These are phyloP conservation scores for Sternarchorhynchus goeldii DNA, from an alignment of 2,797 vertebrate genomes.

Conservation along the genomic window DNA sequence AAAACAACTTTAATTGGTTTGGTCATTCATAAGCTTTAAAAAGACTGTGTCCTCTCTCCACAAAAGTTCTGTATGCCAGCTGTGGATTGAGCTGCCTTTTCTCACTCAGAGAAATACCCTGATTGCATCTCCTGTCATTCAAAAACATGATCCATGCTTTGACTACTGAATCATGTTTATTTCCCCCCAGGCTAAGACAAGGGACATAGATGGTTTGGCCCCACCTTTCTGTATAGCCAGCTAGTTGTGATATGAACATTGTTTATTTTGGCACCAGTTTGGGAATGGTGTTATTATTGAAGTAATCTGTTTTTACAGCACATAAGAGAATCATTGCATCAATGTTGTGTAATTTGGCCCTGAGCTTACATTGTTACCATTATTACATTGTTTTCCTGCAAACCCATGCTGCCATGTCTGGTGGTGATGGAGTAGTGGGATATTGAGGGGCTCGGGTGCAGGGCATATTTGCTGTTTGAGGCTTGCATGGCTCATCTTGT, in stretches of 20 bases:
- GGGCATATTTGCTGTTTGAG: not conserved
- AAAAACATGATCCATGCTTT: not conserved
- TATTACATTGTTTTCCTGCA: not conserved
- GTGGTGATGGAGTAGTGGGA: slow-evolving; percentile 28
- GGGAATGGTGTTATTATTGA: too few species aligned
- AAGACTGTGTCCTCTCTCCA: slow-evolving; percentile 41
- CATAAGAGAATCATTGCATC: not conserved
- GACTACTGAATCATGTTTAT: not conserved
- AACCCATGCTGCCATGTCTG: slow-evolving; percentile 11
- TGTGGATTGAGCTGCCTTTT: not conserved
- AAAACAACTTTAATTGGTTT: slow-evolving; percentile 59
- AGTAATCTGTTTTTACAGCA: not conserved
- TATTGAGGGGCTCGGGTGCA: slow-evolving; percentile 36
- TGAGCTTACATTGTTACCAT: not conserved
- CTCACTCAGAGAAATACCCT: not conserved
- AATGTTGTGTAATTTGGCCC: slow-evolving; percentile 12
- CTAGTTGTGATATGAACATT: too few species aligned
- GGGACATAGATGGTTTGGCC: not conserved
- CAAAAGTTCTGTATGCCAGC: slow-evolving; percentile 34
- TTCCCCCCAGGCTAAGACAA: not conserved
- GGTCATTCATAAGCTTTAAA: slow-evolving; percentile 58
- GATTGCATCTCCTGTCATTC: not conserved
- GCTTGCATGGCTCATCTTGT: slow-evolving; percentile 32
- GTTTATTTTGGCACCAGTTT: too few species aligned
- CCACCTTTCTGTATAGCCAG: not conserved